Percentiles rank a stretch among this genome's conserved stretches.
Evolutionary conservation across 2,888 invertebrate genomes (phyloP).

Genomic region (Sericinus montela): DNA sequence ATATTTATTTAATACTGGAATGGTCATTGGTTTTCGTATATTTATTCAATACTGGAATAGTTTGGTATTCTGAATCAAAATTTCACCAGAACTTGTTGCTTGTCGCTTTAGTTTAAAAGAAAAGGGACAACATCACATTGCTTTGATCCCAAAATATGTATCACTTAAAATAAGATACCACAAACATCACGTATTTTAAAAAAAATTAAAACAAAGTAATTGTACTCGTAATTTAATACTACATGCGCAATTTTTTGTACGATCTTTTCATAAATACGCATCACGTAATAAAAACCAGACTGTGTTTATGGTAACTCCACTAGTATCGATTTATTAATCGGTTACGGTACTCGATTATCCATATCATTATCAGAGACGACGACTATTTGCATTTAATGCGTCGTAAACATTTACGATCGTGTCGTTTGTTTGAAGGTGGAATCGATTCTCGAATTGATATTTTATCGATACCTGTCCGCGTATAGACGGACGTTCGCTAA

Average conservation of each 20-base stretch:
- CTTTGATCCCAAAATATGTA: no score
- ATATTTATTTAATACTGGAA: no score
- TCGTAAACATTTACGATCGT: slow-evolving; percentile 58
- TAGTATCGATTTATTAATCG: slow-evolving; percentile 31
- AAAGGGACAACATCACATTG: no score
- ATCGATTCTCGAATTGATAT: slow-evolving; percentile 50
- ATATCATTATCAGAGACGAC: slow-evolving; percentile 45
- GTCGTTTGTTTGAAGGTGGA: slow-evolving; percentile 48
- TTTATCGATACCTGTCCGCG: slow-evolving; percentile 43
- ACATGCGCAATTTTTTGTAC: background rate
- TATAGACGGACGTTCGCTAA: slow-evolving; percentile 22
- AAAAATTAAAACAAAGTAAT: no score
- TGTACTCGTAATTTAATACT: background rate
- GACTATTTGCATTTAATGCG: slow-evolving; percentile 61
- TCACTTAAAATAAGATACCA: no score
- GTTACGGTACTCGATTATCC: slow-evolving; percentile 44
- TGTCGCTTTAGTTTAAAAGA: no score
- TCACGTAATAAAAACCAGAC: slow-evolving; percentile 9
- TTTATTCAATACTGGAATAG: no score
- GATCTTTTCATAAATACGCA: slow-evolving; percentile 2
- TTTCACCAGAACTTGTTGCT: no score
- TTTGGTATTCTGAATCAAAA: no score
- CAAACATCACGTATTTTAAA: no score
- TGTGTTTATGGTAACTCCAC: slow-evolving; percentile 4
- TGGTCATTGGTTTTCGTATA: no score